Conservation (phyloP, 2,888 invertebrate genomes). For the Disparrhopalites patrizii region DNA sequence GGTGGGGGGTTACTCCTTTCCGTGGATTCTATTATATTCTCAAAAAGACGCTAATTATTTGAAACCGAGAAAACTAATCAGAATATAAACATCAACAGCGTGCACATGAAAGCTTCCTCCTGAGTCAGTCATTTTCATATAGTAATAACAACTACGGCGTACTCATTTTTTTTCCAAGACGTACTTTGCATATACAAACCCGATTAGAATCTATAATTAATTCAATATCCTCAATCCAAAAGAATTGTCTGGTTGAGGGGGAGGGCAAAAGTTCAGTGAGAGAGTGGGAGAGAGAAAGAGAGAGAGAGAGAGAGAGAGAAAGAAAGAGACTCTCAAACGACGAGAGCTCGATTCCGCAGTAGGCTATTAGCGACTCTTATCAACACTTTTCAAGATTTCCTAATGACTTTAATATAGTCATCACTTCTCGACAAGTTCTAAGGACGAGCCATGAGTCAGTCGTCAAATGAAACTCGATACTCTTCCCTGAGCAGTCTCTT, state of each 20-base stretch:
- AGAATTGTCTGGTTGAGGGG: too few relatives aligned
- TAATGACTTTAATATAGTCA: not conserved
- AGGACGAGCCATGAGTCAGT: not conserved
- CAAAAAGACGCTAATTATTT: too few relatives aligned
- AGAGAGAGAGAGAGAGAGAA: not conserved
- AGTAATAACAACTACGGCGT: too few relatives aligned
- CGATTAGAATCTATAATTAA: not conserved
- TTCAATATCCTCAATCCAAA: too few relatives aligned
- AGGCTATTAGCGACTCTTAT: slow-evolving; percentile 18
- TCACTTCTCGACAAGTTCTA: not conserved
- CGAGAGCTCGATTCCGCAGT: not conserved
- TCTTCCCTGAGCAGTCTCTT: not conserved
- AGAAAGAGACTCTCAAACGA: not conserved
- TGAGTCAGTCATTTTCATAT: too few relatives aligned
- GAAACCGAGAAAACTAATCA: too few relatives aligned
- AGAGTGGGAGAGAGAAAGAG: not conserved
- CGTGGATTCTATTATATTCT: too few relatives aligned
- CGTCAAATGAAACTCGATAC: not conserved
- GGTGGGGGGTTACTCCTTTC: too few relatives aligned
- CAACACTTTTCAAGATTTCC: slow-evolving; percentile 15
- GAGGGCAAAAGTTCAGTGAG: too few relatives aligned
- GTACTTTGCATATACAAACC: not conserved
- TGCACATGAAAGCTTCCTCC: too few relatives aligned
- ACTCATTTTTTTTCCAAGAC: not conserved
- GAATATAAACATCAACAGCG: too few relatives aligned